These are phyloP conservation scores for Ennomos erosarius DNA, from an alignment of 2,888 invertebrate species.

Conservation along the genomic window DNA sequence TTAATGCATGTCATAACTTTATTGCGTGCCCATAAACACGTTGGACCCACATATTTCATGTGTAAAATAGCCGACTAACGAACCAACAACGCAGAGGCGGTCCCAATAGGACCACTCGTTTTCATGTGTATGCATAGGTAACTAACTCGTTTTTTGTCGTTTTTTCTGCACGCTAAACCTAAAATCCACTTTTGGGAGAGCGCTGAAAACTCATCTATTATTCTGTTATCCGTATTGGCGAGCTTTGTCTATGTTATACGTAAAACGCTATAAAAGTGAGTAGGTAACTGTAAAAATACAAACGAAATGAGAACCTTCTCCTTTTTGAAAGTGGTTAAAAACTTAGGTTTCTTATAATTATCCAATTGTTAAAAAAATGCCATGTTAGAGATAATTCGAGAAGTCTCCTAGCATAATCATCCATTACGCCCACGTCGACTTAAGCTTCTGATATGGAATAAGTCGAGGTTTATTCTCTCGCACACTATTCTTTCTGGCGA, in stretches of 20 bases:
- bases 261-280: too few relatives aligned
- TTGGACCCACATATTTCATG: constrained; percentile 40
- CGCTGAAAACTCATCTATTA: constrained; percentile 19
- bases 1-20: too few relatives aligned
- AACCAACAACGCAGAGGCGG: constrained; percentile 36
- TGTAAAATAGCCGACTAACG: constrained; percentile 57
- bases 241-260: too few relatives aligned
- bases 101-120: constrained; percentile 11
- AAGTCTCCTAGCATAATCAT: too few relatives aligned
- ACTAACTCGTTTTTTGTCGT: constrained; percentile 12
- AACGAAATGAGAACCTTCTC: too few relatives aligned
- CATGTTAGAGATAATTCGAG: too few relatives aligned
- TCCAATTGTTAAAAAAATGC: too few relatives aligned
- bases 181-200: constrained; percentile 10
- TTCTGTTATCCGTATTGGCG: constrained; percentile 7
- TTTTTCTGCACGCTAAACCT: constrained; percentile 8
- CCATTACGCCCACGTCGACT: not conserved
- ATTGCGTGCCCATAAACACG: constrained; percentile 6
- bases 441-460: constrained; percentile 8
- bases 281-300: too few relatives aligned
- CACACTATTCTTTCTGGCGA: constrained; percentile 18
- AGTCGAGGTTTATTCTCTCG: constrained; percentile 15
- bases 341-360: too few relatives aligned
- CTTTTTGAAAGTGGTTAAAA: too few relatives aligned
- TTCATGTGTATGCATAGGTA: constrained; percentile 38